Evolutionary conservation across 2,888 invertebrate genomes (phyloP), one percentile per base, ranked within the genome.

Genomic region (Pandemis cinnamomeana): DNA sequence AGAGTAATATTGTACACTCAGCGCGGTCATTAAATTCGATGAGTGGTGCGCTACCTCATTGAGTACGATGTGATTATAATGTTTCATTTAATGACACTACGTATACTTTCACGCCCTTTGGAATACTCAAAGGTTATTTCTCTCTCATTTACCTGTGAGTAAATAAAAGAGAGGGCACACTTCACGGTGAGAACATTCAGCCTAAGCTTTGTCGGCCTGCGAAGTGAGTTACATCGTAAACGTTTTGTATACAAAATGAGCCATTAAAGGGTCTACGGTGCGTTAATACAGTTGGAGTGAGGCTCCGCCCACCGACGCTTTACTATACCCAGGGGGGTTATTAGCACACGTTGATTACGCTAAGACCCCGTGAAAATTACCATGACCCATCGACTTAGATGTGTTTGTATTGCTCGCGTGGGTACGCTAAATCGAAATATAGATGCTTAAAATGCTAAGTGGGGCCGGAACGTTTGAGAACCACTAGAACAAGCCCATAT

Each of bases 201-300:
- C 41, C 5, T 7, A 42, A 41, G 61, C 41, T 61, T 61, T 41
- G 41, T 48, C 64, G 53, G 36, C 66, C 51, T 66, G n/a, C 51
- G n/a, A 42, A 61, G 42, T 10, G 53, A 66, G 66, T 66, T 63
- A 63, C 48, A 53, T 13, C 67, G 67, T 53, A 15, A 66, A 53
- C 67, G 51, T 41, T 67, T 51, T 53, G 67, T 67, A 53, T 53
- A 53, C 67, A 67, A 67, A 67, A 67, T 15, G 36, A 51, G 51
- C 67, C 53, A 67, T 67, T 67, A 67, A 53, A 48, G 66, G 53
- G 58, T 27, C 58, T 58, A 58, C 58, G 27, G 58, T 11, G 41
- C 53, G 67, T 67, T 67, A 67, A 67, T 67, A 67, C 67, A 67
- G 53, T 67, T 41, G 67, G 67, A 67, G 48, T n/a, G 5, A 41